Conservation (phyloP, 2,888 invertebrate species). For the Erebia palarica region DNA sequence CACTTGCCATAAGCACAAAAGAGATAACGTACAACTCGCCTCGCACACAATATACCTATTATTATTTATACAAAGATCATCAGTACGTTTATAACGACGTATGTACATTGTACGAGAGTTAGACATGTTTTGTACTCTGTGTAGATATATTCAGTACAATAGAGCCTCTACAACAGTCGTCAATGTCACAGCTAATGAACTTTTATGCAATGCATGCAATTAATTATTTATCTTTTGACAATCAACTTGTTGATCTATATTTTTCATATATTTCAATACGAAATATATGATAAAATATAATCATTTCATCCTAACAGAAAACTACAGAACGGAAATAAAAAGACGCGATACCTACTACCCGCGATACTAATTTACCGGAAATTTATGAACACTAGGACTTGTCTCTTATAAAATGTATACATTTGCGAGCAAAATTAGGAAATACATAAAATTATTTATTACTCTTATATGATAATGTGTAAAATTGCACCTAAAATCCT, state of each 20-base stretch:
- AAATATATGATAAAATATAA: too few relatives aligned
- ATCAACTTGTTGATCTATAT: conserved; percentile 20
- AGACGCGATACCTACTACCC: too few relatives aligned
- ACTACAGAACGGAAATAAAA: too few relatives aligned
- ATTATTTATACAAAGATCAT: conserved; percentile 39
- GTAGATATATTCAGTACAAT: conserved; percentile 35
- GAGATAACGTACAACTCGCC: conserved; percentile 57
- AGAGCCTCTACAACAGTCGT: conserved; percentile 41
- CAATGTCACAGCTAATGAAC: conserved; percentile 35
- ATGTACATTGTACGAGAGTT: conserved; percentile 27
- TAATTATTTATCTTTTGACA: conserved; percentile 24
- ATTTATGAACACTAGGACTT: too few relatives aligned
- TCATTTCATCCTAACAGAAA: too few relatives aligned
- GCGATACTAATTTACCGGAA: too few relatives aligned
- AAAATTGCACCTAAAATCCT: too few relatives aligned
- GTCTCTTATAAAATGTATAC: too few relatives aligned
- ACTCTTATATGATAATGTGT: too few relatives aligned
- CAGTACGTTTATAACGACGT: conserved; percentile 29
- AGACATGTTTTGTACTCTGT: conserved; percentile 29
- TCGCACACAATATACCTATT: conserved; percentile 51
- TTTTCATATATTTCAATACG: not conserved
- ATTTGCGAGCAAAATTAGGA: too few relatives aligned
- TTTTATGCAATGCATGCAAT: conserved; percentile 22
- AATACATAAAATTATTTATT: too few relatives aligned
- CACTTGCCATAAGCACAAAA: conserved; percentile 51